Evolutionary conservation across 64 coral and sea anemone genomes (phyloP).

Genomic region (Montipora efflorescens): DNA sequence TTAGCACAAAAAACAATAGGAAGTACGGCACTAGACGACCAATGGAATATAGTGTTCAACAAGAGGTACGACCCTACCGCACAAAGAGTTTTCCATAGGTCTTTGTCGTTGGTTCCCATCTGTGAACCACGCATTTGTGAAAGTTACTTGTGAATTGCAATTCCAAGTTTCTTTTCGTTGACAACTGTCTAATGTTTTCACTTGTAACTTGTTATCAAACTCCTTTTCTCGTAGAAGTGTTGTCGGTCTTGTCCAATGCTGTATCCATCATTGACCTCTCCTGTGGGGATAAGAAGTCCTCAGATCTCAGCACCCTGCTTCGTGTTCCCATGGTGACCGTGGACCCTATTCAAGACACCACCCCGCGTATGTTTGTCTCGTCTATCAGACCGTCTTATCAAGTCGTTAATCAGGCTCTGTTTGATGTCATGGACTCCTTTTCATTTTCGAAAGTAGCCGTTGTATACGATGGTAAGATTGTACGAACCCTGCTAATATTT

Average conservation of each 20-base stretch:
- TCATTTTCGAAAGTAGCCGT: conserved; percentile 54
- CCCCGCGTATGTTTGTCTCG: background rate
- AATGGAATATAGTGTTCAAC: too few relatives aligned
- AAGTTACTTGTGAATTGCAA: too few relatives aligned
- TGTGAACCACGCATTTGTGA: too few relatives aligned
- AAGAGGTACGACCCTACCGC: too few relatives aligned
- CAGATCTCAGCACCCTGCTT: conserved; percentile 30
- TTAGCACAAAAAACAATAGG: too few relatives aligned
- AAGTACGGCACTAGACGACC: too few relatives aligned
- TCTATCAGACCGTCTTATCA: conserved; percentile 62
- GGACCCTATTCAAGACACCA: conserved; percentile 15
- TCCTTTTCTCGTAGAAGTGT: conserved; percentile 18
- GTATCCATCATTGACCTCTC: conserved; percentile 58
- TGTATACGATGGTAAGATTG: conserved; percentile 63
- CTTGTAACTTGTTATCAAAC: too few relatives aligned
- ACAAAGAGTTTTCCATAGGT: too few relatives aligned
- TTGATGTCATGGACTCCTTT: conserved; percentile 61
- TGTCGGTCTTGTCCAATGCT: background rate
- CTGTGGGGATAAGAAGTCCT: conserved; percentile 27
- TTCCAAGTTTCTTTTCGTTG: background rate
- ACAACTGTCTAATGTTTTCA: background rate
- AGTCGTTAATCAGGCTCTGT: conserved; percentile 53
- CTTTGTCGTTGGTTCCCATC: too few relatives aligned
- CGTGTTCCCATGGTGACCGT: conserved; percentile 46
- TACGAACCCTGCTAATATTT: too few relatives aligned